Evolutionary conservation across 2,888 invertebrate species (phyloP).

Genomic region (Acheta domesticus): DNA sequence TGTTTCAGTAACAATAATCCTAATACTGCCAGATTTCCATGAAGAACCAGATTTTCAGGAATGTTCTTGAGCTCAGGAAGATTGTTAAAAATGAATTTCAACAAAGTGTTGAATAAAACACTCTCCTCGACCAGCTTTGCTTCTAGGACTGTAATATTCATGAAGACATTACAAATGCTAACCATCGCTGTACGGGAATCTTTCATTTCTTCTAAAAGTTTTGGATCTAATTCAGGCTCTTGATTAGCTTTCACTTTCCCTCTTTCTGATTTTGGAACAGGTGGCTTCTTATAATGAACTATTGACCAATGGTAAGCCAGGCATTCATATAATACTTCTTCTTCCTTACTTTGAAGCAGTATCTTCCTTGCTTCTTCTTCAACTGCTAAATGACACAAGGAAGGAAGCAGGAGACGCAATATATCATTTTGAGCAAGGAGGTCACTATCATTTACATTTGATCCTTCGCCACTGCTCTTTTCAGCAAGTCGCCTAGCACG

Average conservation of each 20-base stretch:
- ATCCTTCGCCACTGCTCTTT: conserved; percentile 51
- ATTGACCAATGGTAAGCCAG: conserved; percentile 82
- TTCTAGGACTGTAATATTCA: conserved; percentile 88
- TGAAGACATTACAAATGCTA: conserved; percentile 84
- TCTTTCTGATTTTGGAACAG: conserved; percentile 75
- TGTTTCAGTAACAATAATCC: conserved; percentile 80
- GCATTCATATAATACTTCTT: conserved; percentile 75
- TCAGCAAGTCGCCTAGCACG: conserved; percentile 66
- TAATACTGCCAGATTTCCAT: conserved; percentile 79
- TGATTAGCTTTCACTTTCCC: conserved; percentile 71
- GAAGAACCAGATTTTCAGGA: conserved; percentile 77
- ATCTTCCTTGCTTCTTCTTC: conserved; percentile 84
- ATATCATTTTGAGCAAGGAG: conserved; percentile 65
- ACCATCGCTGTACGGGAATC: conserved; percentile 81
- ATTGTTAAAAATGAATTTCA: conserved; percentile 82
- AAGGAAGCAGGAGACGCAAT: conserved; percentile 78
- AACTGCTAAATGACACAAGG: conserved; percentile 84
- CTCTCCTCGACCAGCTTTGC: conserved; percentile 78
- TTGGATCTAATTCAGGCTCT: conserved; percentile 69
- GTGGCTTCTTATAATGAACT: conserved; percentile 79
- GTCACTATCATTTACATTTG: conserved; percentile 47
- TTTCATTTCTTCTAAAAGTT: conserved; percentile 75
- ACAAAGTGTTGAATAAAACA: conserved; percentile 69
- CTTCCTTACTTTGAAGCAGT: conserved; percentile 71
- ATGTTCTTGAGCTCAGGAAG: conserved; percentile 79